A percentile compares a stretch with the other conserved stretches of the same genome.
Conservation (phyloP, 2,797 vertebrate species). For the Cheirogaleus major region DNA sequence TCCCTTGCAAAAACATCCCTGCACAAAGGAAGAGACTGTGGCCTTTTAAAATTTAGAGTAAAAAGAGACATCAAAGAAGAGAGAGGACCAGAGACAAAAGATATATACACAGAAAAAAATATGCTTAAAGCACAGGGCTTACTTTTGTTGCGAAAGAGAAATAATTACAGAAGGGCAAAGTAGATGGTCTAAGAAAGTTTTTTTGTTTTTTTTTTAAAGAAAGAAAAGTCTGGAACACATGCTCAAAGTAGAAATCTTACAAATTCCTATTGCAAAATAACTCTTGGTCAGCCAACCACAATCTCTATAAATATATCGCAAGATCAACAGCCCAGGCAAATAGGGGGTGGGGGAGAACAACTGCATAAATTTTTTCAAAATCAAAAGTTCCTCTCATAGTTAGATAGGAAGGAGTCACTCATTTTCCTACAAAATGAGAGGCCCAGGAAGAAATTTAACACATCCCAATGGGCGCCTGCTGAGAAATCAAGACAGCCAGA, state of each 20-base stretch:
- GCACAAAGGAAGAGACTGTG: background rate
- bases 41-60: constrained; percentile 61
- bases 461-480: constrained; percentile 12
- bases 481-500: constrained; percentile 56
- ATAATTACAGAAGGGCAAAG: constrained; percentile 53
- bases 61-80: constrained; percentile 59
- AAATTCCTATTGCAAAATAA: constrained; percentile 85
- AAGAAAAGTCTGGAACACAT: constrained; percentile 67
- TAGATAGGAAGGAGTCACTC: background rate
- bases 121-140: background rate
- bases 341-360: constrained; percentile 60
- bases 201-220: background rate
- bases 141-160: constrained; percentile 32
- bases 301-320: constrained; percentile 85
- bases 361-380: constrained; percentile 60
- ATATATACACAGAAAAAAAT: background rate
- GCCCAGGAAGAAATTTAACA: constrained; percentile 25
- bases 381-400: constrained; percentile 47
- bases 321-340: constrained; percentile 79
- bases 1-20: constrained; percentile 30
- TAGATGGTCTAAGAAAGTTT: constrained; percentile 30
- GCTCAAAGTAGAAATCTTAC: constrained; percentile 82
- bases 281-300: constrained; percentile 83
- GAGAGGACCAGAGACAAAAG: background rate
- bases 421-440: constrained; percentile 5